phyloP scores from a whole-genome alignment of 2,113 vertebrate genomes.

The Anarrhichthys ocellatus region DNA sequence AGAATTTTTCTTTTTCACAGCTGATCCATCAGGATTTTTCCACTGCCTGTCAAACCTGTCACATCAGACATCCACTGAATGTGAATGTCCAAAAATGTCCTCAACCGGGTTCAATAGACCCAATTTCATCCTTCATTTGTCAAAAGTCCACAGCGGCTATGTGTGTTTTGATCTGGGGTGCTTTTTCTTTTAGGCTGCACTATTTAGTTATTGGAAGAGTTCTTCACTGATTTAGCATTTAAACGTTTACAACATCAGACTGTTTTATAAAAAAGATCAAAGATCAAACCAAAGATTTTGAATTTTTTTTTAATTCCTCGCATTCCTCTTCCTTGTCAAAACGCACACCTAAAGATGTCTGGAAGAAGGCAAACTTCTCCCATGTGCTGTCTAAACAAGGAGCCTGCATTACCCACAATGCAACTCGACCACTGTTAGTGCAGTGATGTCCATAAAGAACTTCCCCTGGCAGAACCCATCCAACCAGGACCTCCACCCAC shows the following conservation, averaged over 20 bases:
- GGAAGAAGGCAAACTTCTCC: too few species aligned
- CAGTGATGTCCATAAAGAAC: not conserved
- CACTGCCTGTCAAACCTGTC: not conserved
- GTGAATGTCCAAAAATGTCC: not conserved
- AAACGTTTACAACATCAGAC: not conserved
- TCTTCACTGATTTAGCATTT: not conserved
- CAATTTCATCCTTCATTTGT: not conserved
- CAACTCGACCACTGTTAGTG: not conserved
- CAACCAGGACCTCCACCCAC: not conserved
- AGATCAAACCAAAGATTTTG: not conserved
- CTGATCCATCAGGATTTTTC: not conserved
- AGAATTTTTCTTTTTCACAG: not conserved
- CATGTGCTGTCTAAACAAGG: not conserved
- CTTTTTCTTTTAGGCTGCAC: not conserved
- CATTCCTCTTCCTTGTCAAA: not conserved
- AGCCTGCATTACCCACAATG: constrained; percentile 5
- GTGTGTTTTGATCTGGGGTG: not conserved
- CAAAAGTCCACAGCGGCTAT: not conserved
- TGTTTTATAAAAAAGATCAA: not conserved
- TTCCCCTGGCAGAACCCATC: not conserved
- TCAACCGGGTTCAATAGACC: not conserved
- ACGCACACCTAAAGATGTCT: too few species aligned
- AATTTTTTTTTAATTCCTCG: not conserved
- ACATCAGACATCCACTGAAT: not conserved
- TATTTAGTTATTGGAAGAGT: not conserved